Conservation (phyloP, 2,113 vertebrate species). For the Noturus placidus region DNA sequence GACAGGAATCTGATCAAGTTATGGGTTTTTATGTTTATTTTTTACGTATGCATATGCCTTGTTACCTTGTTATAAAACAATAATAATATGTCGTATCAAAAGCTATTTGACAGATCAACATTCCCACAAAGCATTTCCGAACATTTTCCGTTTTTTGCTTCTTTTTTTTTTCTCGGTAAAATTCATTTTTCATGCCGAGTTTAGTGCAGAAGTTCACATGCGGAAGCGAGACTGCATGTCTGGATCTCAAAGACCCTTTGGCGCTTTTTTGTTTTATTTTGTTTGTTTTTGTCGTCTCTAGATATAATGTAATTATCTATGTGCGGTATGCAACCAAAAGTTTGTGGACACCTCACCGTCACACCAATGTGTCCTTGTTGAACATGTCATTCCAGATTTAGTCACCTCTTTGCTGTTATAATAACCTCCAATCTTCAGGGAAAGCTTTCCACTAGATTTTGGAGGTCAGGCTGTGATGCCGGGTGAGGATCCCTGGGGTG, state of each 20-base stretch:
- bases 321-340: neutral
- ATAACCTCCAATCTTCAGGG: neutral
- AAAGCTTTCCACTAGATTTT: neutral
- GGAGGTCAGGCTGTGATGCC: neutral
- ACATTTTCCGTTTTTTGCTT: neutral
- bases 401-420: neutral
- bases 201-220: neutral
- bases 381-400: conserved; percentile 8
- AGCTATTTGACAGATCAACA: neutral
- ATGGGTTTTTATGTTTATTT: no score
- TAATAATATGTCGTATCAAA: neutral
- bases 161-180: no score
- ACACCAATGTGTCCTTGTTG: neutral
- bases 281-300: neutral
- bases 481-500: neutral
- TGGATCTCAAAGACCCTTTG: neutral
- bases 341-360: neutral
- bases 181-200: neutral
- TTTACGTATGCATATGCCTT: neutral
- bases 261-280: neutral
- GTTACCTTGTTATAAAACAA: neutral
- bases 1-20: neutral
- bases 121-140: neutral
- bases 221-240: neutral
- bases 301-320: neutral